A percentile compares a stretch with the other conserved stretches of the same genome.
phyloP scores from a whole-genome alignment of 1,140 invertebrate genomes.

The Batillaria attramentaria region DNA sequence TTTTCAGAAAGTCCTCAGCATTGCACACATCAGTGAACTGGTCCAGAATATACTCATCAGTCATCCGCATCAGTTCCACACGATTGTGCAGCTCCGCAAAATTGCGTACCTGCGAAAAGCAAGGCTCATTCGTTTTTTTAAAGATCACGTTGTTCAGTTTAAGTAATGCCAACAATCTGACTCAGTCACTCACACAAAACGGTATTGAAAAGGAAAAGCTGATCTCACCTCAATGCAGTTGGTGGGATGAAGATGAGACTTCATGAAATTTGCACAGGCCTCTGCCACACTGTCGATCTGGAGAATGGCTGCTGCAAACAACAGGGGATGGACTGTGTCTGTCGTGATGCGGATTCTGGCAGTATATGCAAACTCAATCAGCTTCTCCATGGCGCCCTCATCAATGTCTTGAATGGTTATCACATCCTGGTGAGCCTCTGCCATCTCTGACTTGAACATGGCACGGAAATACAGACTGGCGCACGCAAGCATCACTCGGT shows the following conservation, averaged over 20 bases:
- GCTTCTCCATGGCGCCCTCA: constrained; percentile 63
- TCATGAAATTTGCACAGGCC: constrained; percentile 70
- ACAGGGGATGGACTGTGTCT: constrained; percentile 68
- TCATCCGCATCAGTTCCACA: constrained; percentile 63
- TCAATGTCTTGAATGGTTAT: constrained; percentile 69
- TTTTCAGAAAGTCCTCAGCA: constrained; percentile 63
- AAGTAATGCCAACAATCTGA: background rate
- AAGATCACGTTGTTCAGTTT: background rate
- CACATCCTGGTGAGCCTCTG: constrained; percentile 59
- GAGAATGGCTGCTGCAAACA: constrained; percentile 69
- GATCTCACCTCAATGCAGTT: constrained; percentile 68
- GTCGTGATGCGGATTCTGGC: constrained; percentile 63
- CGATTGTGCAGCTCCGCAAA: constrained; percentile 71
- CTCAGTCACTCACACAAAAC: background rate
- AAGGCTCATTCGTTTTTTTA: background rate
- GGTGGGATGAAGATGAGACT: constrained; percentile 66
- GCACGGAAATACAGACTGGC: constrained; percentile 67
- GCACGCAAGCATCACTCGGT: constrained; percentile 66
- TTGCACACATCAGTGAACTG: constrained; percentile 66
- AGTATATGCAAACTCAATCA: constrained; percentile 70
- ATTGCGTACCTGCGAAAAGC: constrained; percentile 44
- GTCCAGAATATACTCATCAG: constrained; percentile 66
- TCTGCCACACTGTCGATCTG: constrained; percentile 68
- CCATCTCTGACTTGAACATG: constrained; percentile 70
- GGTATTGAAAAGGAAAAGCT: background rate